Conservation (phyloP, 1,140 invertebrate species). For the Manduca sexta region DNA sequence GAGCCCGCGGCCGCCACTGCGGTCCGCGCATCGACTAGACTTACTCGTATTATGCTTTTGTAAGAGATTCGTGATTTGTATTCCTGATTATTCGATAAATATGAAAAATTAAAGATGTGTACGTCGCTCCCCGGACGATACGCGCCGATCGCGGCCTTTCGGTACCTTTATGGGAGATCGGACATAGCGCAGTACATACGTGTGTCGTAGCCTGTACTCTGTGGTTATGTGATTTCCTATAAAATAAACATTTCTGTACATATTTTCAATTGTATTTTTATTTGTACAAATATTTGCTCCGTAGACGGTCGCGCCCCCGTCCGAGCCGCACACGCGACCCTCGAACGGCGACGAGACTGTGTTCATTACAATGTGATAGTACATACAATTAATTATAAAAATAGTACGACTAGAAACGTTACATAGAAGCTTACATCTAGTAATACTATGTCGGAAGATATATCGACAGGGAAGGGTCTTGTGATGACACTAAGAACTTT, state of each 20-base stretch:
- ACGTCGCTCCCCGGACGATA: constrained; percentile 53
- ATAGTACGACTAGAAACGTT: constrained; percentile 28
- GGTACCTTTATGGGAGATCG: constrained; percentile 44
- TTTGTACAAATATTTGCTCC: constrained; percentile 38
- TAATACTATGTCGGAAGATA: constrained; percentile 35
- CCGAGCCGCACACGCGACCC: constrained; percentile 2
- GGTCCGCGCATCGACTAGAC: constrained; percentile 28
- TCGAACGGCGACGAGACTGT: background rate
- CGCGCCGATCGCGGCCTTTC: constrained; percentile 34
- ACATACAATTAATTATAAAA: constrained; percentile 28
- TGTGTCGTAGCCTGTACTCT: constrained; percentile 50
- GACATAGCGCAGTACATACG: constrained; percentile 39
- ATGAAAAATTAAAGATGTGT: constrained; percentile 55
- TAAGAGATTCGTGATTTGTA: constrained; percentile 70
- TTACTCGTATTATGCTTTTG: constrained; percentile 65
- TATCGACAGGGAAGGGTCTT: constrained; percentile 23
- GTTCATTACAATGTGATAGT: no score
- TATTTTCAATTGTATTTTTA: constrained; percentile 69
- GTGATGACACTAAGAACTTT: constrained; percentile 39
- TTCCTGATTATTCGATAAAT: constrained; percentile 64
- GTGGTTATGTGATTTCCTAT: constrained; percentile 68
- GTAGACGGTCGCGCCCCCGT: constrained; percentile 7
- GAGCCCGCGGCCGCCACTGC: constrained; percentile 1
- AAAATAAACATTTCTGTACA: constrained; percentile 73
- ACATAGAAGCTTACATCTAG: constrained; percentile 25